Conservation (phyloP, 1,140 invertebrate species). For the Zaprionus kolodkinae region DNA sequence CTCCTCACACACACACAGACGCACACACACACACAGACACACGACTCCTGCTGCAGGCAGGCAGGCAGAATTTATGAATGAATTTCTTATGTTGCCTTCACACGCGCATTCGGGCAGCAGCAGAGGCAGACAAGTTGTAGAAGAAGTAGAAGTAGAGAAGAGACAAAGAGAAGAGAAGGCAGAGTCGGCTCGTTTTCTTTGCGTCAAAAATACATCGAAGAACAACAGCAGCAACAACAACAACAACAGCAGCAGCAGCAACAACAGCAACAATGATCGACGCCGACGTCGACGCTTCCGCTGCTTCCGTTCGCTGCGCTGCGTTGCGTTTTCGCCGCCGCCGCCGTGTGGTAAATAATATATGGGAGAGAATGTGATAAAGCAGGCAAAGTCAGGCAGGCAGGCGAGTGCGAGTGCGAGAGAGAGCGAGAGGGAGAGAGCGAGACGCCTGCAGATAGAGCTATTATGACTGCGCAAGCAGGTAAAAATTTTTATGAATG, state of each 20-base stretch:
- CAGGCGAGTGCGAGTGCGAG: constrained; percentile 10
- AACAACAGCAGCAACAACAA: constrained; percentile 45
- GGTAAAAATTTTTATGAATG: constrained; percentile 83
- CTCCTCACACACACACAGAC: constrained; percentile 34
- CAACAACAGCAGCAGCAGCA: constrained; percentile 60
- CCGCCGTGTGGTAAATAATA: constrained; percentile 36
- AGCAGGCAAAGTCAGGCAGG: constrained; percentile 19
- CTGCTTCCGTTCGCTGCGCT: constrained; percentile 76
- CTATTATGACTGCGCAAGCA: constrained; percentile 76
- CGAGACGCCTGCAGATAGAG: constrained; percentile 61
- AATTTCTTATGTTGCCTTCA: constrained; percentile 82
- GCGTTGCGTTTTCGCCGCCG: constrained; percentile 40
- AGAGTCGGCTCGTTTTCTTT: constrained; percentile 52
- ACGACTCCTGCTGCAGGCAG: constrained; percentile 33
- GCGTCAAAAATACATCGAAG: constrained; percentile 53
- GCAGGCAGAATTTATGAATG: constrained; percentile 78
- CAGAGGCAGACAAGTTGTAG: constrained; percentile 43
- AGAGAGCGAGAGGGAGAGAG: background rate
- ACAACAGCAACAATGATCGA: constrained; percentile 44
- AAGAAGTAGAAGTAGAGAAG: constrained; percentile 25
- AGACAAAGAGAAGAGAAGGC: constrained; percentile 37
- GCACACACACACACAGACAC: background rate
- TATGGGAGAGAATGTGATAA: constrained; percentile 43
- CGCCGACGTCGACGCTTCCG: constrained; percentile 72
- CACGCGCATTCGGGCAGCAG: constrained; percentile 71